Base-by-base conservation (phyloP, 1,140 invertebrate species). In the Euura saliciscinereae region DNA sequence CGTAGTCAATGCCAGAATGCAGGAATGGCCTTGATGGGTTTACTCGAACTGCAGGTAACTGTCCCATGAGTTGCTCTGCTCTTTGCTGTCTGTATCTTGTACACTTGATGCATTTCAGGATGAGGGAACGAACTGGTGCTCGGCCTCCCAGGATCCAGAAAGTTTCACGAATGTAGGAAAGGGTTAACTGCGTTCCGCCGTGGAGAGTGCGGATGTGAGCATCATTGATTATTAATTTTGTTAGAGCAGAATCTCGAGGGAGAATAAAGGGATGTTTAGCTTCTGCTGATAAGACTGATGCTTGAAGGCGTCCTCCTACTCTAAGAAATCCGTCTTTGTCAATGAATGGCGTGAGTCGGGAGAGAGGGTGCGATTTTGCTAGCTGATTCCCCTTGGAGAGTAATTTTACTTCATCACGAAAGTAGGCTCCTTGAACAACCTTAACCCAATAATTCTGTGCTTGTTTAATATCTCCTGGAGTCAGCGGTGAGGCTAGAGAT, bases 1-100 rank as follows among this genome's bases (percentile, higher is more conserved):
- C 82, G 73, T 80, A 88, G 71, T 88, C 87, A 1, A 86, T 68
- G 2, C 86, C 87, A 11, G 69, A 51, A 45, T 78, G 74, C 8
- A 71, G 13, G 71, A 88, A 88, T 13, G 82, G 74, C 6, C 72
- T 66, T 6, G 77, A 45, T 13, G 76, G 74, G 44, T n/a, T 72
- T 1, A 85, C 77, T 72, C 82, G 44, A 3, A 68, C 65, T 4
- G 66, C 13, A 8, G 75, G 75, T 68, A 86, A 75, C 28, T 82
- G 71, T 6, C 74, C 83, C 85, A 86, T 86, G 0, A 74, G 66
- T 6, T 76, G 78, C 11, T 71, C 44, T 7, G 73, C 51, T 42
- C 74, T 44, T 59, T 45, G 10, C 6, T 78, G 75, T 44, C 74
- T 76, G n/a, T 74, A 59, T 42, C 70, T 75, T 43, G 72, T 76